These are phyloP conservation scores for Tenthredo amoena DNA, from an alignment of 2,888 invertebrate species.

Conservation along the genomic window DNA sequence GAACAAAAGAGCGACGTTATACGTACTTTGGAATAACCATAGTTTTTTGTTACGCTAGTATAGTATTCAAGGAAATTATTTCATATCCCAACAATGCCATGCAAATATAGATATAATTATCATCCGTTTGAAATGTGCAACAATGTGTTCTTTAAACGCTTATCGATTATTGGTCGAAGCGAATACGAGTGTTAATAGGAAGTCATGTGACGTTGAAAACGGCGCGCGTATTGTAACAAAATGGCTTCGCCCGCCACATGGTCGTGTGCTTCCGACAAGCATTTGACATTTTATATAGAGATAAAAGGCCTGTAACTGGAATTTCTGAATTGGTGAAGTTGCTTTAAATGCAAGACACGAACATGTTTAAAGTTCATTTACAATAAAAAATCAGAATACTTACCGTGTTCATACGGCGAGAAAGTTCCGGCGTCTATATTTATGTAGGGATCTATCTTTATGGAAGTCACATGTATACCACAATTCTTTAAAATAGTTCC, in stretches of 20 bases:
- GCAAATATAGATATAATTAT: neutral
- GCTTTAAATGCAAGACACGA: neutral
- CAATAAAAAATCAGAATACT: slow-evolving; percentile 68
- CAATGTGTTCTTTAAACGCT: neutral
- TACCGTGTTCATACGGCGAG: slow-evolving; percentile 99
- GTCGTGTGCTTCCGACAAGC: neutral
- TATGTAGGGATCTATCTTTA: slow-evolving; percentile 99
- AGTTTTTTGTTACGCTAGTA: neutral
- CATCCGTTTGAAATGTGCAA: neutral
- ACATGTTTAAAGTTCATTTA: neutral
- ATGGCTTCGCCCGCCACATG: slow-evolving; percentile 47
- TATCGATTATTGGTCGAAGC: neutral
- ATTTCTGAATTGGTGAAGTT: neutral
- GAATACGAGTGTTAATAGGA: neutral
- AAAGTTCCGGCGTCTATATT: slow-evolving; percentile 99
- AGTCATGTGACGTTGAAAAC: slow-evolving; percentile 32
- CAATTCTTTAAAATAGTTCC: slow-evolving; percentile 97
- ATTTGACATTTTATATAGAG: neutral
- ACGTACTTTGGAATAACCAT: neutral
- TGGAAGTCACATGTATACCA: slow-evolving; percentile 97
- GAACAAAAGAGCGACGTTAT: neutral
- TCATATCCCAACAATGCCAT: neutral
- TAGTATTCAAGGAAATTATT: neutral
- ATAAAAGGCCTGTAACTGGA: neutral
- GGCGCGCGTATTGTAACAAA: slow-evolving; percentile 33